Evolutionary conservation across 2,113 vertebrate genomes (phyloP).

Genomic region (Melanostigma gelatinosum): DNA sequence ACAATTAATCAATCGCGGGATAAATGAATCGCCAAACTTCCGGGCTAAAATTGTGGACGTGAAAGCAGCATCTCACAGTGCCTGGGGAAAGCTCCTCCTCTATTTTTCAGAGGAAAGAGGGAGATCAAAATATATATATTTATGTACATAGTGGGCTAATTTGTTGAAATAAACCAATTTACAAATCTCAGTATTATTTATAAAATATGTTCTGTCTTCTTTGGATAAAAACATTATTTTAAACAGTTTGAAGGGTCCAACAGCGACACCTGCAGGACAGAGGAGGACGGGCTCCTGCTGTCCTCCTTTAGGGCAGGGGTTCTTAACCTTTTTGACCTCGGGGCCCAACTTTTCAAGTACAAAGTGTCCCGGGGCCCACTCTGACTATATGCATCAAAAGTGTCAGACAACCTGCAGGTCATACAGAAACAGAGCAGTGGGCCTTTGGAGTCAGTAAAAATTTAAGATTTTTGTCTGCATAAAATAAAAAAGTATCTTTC

Average conservation of each 20-base stretch:
- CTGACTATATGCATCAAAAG: no score
- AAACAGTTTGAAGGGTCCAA: background rate
- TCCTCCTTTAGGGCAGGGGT: no score
- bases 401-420: no score
- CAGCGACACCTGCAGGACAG: background rate
- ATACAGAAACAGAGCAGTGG: no score
- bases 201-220: background rate
- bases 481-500: no score
- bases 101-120: background rate
- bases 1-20: background rate
- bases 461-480: no score
- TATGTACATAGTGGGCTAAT: background rate
- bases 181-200: background rate
- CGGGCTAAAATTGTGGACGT: background rate
- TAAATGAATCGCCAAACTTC: background rate
- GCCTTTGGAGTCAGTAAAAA: no score
- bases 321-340: no score
- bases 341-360: no score
- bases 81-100: background rate
- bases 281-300: background rate
- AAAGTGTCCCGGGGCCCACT: no score
- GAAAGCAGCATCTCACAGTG: background rate
- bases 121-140: background rate
- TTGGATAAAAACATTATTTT: no score
- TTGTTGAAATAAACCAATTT: background rate